phyloP scores from a whole-genome alignment of 2,888 invertebrate genomes.

The Ptychoptera albimana region DNA sequence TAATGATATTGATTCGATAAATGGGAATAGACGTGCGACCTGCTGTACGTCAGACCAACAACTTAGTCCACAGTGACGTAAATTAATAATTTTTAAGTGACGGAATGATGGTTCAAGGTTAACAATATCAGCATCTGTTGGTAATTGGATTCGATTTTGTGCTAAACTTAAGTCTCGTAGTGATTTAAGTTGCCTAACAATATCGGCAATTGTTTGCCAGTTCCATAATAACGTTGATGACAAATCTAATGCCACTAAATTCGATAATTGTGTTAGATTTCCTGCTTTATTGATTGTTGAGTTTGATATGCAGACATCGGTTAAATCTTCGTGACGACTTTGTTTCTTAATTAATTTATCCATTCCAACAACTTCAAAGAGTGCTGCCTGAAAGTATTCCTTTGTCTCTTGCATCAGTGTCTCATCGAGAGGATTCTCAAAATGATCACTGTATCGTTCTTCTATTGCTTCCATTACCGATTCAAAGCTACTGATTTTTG shows the following conservation, averaged over 20 bases:
- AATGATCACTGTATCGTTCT: slow-evolving; percentile 38
- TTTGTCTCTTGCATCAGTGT: slow-evolving; percentile 45
- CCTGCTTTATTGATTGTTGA: slow-evolving; percentile 47
- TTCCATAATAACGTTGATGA: slow-evolving; percentile 28
- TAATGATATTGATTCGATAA: slow-evolving; percentile 46
- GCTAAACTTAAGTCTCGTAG: slow-evolving; percentile 21
- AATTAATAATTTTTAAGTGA: slow-evolving; percentile 24
- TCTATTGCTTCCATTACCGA: slow-evolving; percentile 60
- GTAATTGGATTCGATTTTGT: slow-evolving; percentile 48
- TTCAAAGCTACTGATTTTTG: slow-evolving; percentile 57
- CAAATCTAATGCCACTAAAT: slow-evolving; percentile 23
- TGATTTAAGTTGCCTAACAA: slow-evolving; percentile 24
- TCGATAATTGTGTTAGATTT: slow-evolving; percentile 35
- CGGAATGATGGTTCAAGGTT: slow-evolving; percentile 25
- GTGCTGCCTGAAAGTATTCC: slow-evolving; percentile 59
- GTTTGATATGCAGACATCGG: slow-evolving; percentile 23
- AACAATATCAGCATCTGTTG: slow-evolving; percentile 35
- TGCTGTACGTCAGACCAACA: slow-evolving; percentile 55
- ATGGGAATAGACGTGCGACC: slow-evolving; percentile 55
- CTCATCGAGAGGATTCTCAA: slow-evolving; percentile 39
- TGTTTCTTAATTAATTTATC: slow-evolving; percentile 59
- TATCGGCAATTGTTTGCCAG: slow-evolving; percentile 28
- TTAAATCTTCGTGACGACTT: slow-evolving; percentile 26
- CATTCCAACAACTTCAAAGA: slow-evolving; percentile 82
- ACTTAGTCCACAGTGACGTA: slow-evolving; percentile 40